Conservation (phyloP, 2,888 invertebrate species). For the Neoascia interrupta region DNA sequence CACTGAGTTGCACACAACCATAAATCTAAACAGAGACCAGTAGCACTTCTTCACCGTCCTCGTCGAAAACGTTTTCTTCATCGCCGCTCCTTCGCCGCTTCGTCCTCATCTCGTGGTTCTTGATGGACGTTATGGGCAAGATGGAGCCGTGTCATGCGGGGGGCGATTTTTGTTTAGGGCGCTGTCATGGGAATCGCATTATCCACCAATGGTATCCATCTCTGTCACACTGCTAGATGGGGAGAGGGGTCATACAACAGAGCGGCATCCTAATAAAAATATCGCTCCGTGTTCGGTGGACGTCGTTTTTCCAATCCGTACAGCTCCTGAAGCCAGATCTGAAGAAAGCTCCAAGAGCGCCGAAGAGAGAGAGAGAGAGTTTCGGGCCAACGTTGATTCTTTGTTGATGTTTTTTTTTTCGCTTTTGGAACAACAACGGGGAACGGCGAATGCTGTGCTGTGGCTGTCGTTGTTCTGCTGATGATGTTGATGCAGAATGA, state of each 20-base stretch:
- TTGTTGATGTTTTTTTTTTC: not conserved
- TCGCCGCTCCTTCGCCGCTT: slow-evolving; percentile 20
- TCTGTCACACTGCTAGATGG: slow-evolving; percentile 54
- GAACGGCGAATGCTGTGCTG: slow-evolving; percentile 33
- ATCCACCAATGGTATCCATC: slow-evolving; percentile 70
- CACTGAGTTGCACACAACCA: slow-evolving; percentile 60
- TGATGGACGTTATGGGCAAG: not conserved
- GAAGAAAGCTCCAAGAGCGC: slow-evolving; percentile 63
- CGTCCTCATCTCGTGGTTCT: slow-evolving; percentile 38
- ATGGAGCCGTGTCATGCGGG: slow-evolving; percentile 43
- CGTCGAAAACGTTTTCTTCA: slow-evolving; percentile 26
- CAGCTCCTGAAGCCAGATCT: slow-evolving; percentile 27
- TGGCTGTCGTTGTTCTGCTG: slow-evolving; percentile 6
- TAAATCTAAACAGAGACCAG: slow-evolving; percentile 64
- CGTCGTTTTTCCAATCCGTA: slow-evolving; percentile 30
- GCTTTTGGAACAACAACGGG: too few species aligned
- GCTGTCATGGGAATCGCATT: slow-evolving; percentile 69
- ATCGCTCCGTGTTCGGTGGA: slow-evolving; percentile 47
- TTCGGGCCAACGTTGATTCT: slow-evolving; percentile 16
- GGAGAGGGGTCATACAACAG: slow-evolving; percentile 5
- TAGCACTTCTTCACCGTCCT: slow-evolving; percentile 63
- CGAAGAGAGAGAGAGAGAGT: too few species aligned
- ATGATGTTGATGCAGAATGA: slow-evolving; percentile 62
- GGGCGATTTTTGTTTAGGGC: slow-evolving; percentile 65
- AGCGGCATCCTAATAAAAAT: slow-evolving; percentile 56